Conservation (phyloP, 2,888 invertebrate species). For the Autographa gamma region DNA sequence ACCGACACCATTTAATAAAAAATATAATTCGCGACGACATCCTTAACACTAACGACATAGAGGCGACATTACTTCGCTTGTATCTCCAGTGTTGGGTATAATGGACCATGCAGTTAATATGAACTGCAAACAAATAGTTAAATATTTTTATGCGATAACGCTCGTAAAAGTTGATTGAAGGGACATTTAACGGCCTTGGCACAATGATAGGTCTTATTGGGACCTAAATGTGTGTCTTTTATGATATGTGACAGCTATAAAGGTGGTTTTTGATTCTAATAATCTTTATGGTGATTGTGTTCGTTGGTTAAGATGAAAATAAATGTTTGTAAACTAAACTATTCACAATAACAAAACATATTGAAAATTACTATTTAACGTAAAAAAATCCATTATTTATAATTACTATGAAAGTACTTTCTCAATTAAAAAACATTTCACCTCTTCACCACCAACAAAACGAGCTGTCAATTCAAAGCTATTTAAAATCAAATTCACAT, state of each 20-base stretch:
- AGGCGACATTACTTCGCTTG: slow-evolving; percentile 57
- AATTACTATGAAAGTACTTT: background rate
- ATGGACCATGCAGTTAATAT: slow-evolving; percentile 79
- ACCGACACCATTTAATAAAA: slow-evolving; percentile 40
- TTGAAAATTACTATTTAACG: no score
- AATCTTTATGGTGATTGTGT: slow-evolving; percentile 40
- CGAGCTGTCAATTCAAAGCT: slow-evolving; percentile 63
- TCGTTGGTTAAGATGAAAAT: slow-evolving; percentile 1
- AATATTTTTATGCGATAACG: slow-evolving; percentile 86
- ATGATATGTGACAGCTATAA: slow-evolving; percentile 55
- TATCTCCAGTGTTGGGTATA: slow-evolving; percentile 49
- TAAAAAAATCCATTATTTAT: no score
- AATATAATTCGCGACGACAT: slow-evolving; percentile 20
- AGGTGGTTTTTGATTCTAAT: slow-evolving; percentile 46
- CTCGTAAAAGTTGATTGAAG: slow-evolving; percentile 88
- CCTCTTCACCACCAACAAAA: slow-evolving; percentile 43
- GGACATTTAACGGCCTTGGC: slow-evolving; percentile 72
- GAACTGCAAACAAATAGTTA: slow-evolving; percentile 86
- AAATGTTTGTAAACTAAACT: background rate
- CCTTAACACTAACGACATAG: slow-evolving; percentile 55
- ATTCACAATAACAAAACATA: no score
- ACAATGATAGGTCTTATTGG: slow-evolving; percentile 75
- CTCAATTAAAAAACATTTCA: background rate
- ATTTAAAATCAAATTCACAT: slow-evolving; percentile 76
- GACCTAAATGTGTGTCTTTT: slow-evolving; percentile 62